Base-by-base conservation (phyloP, 1,140 invertebrate genomes). In the Drosophila neocordata region DNA sequence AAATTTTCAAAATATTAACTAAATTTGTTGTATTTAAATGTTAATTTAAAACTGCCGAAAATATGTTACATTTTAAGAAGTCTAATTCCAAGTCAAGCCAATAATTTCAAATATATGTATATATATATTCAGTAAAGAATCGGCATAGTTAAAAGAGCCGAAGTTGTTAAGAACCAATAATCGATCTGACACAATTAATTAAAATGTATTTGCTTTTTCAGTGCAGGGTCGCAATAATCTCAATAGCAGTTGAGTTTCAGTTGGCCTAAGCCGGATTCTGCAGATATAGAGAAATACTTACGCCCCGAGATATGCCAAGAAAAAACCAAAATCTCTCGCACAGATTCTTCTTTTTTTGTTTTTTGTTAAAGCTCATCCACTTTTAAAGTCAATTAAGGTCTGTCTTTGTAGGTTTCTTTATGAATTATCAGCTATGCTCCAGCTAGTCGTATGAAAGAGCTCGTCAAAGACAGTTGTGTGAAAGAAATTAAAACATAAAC, bases 171-270 rank as follows among this genome's bases (percentile, higher is more conserved):
- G 27, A 31, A 44, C 18, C 20, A 69, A 79, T 69, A 8, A 44
- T 38, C 20, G 69, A 76, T 69, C 67, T 69, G 65, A 59, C 44
- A 37, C 68, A 62, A 22, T 73, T 74, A 71, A 89, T 83, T 88
- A 34, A 76, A 73, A 62, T 55, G 69, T 15, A 85, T 80, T 79
- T 70, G 27, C 52, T 48, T 63, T 73, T 84, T 76, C 41, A 70
- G 84, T 62, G 55, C 79, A 87, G 64, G 76, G 76, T 68, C 62
- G 41, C 44, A 12, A 35, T 35, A 57, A n/a, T 35, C 55, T 18
- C 27, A 48, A 48, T 48, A 20, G 7, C 41, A 48, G 20, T 48
- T 48, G 15, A 20, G 41, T 48, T 48, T 48, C 15, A 48, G 41
- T 48, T 48, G 41, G 15, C 18, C 41, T 48, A 48, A 48, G 15